Conservation (phyloP, 2,797 vertebrate species). For the Acropternis orthonyx region DNA sequence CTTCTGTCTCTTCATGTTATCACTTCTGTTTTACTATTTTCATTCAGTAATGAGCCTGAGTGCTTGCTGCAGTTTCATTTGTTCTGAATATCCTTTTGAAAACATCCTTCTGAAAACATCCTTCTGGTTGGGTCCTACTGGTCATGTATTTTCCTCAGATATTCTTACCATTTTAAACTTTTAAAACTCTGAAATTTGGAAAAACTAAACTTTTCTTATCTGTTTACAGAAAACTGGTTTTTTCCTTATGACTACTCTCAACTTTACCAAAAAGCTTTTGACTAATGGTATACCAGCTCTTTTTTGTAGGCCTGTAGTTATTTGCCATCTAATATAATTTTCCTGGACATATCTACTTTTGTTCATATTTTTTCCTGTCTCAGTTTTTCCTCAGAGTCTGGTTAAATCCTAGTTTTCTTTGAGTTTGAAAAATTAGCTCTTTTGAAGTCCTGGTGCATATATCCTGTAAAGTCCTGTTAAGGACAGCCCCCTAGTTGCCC, state of each 20-base stretch:
- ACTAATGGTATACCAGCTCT: not conserved
- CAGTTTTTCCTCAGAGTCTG: not conserved
- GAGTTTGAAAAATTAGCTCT: not conserved
- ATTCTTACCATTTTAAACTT: not conserved
- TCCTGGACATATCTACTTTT: not conserved
- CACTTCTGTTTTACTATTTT: not conserved
- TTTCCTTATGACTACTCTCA: not conserved
- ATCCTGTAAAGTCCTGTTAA: not conserved
- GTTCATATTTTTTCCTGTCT: not conserved
- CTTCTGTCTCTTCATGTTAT: not conserved
- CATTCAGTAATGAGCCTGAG: not conserved
- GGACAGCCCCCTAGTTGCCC: not conserved
- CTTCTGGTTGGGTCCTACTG: not conserved
- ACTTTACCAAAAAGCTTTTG: not conserved
- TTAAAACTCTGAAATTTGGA: not conserved
- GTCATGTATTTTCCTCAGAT: not conserved
- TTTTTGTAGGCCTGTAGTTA: not conserved
- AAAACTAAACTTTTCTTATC: not conserved
- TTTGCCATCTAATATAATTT: not conserved
- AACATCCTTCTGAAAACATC: not conserved
- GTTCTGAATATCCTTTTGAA: not conserved
- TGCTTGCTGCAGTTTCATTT: not conserved
- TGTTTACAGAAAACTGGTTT: not conserved
- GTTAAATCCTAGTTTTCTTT: not conserved
- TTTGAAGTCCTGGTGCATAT: not conserved